Percentiles rank a stretch among this genome's conserved stretches.
phyloP scores from a whole-genome alignment of 2,113 vertebrate genomes.

The Charina bottae region DNA sequence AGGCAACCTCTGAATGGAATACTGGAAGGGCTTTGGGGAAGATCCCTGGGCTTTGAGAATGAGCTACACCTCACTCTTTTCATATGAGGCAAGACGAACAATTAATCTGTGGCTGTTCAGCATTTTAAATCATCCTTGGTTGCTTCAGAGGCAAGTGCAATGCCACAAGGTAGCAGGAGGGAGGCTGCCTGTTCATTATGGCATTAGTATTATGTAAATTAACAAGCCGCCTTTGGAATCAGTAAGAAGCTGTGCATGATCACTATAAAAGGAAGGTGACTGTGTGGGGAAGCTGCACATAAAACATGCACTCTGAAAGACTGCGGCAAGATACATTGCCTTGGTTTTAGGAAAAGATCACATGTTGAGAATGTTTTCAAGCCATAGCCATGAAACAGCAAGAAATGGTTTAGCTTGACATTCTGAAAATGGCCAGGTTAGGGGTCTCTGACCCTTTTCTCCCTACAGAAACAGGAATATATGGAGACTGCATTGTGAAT shows the following conservation, averaged over 20 bases:
- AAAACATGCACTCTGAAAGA: not conserved
- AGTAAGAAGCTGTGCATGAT: not conserved
- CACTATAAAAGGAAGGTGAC: constrained; percentile 22
- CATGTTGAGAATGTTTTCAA: not conserved
- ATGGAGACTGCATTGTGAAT: not conserved
- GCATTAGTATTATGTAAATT: constrained; percentile 25
- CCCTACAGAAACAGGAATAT: not conserved
- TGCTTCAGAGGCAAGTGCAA: constrained; percentile 15
- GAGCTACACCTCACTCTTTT: too few species aligned
- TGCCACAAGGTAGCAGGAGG: not conserved
- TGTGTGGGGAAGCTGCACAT: not conserved
- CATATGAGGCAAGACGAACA: not conserved
- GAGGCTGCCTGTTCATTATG: constrained; percentile 15
- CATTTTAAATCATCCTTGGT: not conserved
- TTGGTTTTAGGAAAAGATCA: not conserved
- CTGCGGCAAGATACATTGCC: not conserved
- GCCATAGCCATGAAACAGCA: not conserved
- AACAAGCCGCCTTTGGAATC: constrained; percentile 6
- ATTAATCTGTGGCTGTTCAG: not conserved
- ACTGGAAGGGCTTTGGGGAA: not conserved
- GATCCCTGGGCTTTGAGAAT: not conserved
- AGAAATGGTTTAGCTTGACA: not conserved
- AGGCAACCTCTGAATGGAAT: not conserved
- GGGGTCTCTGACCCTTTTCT: not conserved
- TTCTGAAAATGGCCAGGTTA: not conserved